phyloP scores from a whole-genome alignment of 2,113 vertebrate species.

The Ondatra zibethicus region DNA sequence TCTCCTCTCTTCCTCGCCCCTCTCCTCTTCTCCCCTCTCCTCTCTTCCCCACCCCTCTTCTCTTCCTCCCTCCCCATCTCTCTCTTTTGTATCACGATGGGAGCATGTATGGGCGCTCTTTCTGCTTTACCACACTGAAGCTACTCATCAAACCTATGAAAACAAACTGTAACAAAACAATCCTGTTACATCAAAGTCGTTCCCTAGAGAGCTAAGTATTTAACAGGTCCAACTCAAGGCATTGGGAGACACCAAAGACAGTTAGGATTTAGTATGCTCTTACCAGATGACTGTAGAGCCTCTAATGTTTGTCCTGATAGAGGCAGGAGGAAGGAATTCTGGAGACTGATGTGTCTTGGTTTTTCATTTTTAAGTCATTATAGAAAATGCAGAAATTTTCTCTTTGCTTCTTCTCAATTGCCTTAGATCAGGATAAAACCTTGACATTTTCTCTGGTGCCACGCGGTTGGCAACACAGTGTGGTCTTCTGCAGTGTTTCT shows the following conservation, averaged over 20 bases:
- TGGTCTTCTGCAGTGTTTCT: neutral
- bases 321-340: neutral
- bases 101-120: no score
- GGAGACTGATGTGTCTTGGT: neutral
- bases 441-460: neutral
- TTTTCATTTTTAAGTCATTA: neutral
- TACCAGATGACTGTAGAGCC: neutral
- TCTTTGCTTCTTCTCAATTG: neutral
- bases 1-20: accelerated
- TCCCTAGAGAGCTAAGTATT: neutral
- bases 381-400: neutral
- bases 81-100: neutral
- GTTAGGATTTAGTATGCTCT: neutral
- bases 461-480: neutral
- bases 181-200: neutral
- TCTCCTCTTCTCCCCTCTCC: neutral
- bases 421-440: neutral
- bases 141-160: neutral
- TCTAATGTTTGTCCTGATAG: neutral
- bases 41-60: neutral
- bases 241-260: neutral
- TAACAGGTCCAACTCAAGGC: neutral
- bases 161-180: neutral
- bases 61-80: neutral
- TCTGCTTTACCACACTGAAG: neutral